Conservation (phyloP, 1,140 invertebrate species). For the Drosophila mayri region DNA sequence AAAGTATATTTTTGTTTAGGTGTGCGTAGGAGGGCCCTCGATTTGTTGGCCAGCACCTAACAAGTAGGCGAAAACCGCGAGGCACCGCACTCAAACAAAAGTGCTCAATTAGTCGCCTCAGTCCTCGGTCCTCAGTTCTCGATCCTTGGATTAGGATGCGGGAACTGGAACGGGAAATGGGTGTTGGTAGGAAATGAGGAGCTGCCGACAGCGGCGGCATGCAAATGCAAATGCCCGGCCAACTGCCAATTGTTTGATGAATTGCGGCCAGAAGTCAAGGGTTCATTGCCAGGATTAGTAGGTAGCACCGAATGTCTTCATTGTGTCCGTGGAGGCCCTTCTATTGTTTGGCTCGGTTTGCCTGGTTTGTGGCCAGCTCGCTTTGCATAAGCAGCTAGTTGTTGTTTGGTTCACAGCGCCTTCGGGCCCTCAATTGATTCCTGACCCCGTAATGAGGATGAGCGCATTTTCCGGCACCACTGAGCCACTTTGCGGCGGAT, state of each 20-base stretch:
- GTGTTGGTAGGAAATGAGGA: constrained; percentile 3
- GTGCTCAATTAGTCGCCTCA: constrained; percentile 74
- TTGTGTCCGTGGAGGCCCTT: constrained; percentile 30
- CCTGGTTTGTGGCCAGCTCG: constrained; percentile 1
- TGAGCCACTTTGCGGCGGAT: constrained; percentile 50
- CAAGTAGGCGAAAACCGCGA: constrained; percentile 75
- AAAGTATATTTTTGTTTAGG: background rate
- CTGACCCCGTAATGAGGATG: constrained; percentile 59
- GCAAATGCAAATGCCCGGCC: constrained; percentile 51
- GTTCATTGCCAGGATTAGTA: constrained; percentile 64
- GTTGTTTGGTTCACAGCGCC: constrained; percentile 25
- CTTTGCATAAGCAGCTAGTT: constrained; percentile 53
- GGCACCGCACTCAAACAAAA: constrained; percentile 67
- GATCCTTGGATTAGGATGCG: constrained; percentile 30
- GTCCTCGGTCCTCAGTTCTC: background rate
- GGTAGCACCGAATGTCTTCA: constrained; percentile 59
- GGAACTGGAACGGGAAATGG: constrained; percentile 13
- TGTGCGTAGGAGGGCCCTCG: constrained; percentile 30
- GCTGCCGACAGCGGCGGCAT: constrained; percentile 39
- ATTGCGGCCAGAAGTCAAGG: constrained; percentile 62
- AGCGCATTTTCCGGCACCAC: constrained; percentile 38
- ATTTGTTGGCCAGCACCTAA: constrained; percentile 51
- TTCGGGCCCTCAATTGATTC: constrained; percentile 51
- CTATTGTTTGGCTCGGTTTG: constrained; percentile 19
- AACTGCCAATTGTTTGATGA: constrained; percentile 67